Evolutionary conservation across 2,797 vertebrate species (phyloP).

Genomic region (Thaleichthys pacificus): DNA sequence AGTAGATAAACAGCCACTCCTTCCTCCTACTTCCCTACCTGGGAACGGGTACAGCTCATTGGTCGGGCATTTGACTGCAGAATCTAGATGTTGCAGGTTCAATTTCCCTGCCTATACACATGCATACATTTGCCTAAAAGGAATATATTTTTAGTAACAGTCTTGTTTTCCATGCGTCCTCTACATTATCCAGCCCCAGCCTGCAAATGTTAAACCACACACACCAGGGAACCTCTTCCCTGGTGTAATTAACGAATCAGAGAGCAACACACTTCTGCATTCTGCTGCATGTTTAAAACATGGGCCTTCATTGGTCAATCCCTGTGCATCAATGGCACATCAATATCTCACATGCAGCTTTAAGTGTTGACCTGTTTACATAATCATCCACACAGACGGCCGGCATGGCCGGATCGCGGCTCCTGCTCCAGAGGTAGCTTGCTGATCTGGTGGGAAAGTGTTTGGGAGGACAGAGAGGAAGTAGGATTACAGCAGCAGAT

Average conservation of each 20-base stretch:
- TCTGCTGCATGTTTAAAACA: conserved; percentile 46
- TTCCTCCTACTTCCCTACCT: too few species aligned
- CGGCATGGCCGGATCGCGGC: neutral
- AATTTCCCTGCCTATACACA: too few species aligned
- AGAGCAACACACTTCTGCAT: conserved; percentile 56
- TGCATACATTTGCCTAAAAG: too few species aligned
- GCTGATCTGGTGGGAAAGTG: conserved; percentile 12
- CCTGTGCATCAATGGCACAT: conserved; percentile 36
- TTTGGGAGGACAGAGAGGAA: conserved; percentile 42
- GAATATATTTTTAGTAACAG: neutral
- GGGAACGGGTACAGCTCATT: too few species aligned
- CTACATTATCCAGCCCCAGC: conserved; percentile 27
- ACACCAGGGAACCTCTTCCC: conserved; percentile 40
- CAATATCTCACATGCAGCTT: conserved; percentile 53
- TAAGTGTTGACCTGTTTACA: conserved; percentile 45
- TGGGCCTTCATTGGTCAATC: conserved; percentile 6
- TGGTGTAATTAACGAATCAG: conserved; percentile 66
- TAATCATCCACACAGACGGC: conserved; percentile 33
- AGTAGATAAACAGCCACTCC: too few species aligned
- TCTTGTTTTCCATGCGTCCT: conserved; percentile 20
- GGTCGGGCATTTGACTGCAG: too few species aligned
- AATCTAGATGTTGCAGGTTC: too few species aligned
- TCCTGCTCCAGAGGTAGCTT: neutral
- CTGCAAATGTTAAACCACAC: conserved; percentile 21
- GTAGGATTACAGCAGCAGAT: conserved; percentile 63